A percentile compares a stretch with the other conserved stretches of the same genome.
Evolutionary conservation across 2,113 vertebrate genomes (phyloP).

Genomic region (Ctenomys sociabilis): DNA sequence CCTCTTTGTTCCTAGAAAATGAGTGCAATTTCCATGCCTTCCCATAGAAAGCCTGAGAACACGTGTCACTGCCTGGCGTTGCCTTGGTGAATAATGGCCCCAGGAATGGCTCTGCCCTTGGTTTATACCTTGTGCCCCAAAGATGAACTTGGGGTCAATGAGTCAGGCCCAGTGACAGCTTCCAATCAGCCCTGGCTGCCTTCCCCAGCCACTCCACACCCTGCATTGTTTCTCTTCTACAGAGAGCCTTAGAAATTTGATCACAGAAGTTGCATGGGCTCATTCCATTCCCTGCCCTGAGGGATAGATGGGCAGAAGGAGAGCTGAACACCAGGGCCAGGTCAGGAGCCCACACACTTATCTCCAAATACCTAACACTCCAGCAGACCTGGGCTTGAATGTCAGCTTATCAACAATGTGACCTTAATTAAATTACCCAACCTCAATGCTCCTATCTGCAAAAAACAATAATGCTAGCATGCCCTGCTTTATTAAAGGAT

Average conservation of each 20-base stretch:
- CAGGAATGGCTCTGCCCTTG: constrained; percentile 53
- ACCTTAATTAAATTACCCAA: neutral
- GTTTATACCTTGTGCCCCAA: constrained; percentile 62
- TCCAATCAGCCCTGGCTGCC: neutral
- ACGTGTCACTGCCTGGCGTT: constrained; percentile 55
- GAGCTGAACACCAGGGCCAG: neutral
- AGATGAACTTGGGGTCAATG: constrained; percentile 68
- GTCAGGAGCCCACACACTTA: neutral
- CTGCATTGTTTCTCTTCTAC: neutral
- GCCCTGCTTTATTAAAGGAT: neutral
- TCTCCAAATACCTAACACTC: neutral
- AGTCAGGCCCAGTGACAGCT: neutral
- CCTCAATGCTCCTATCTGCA: neutral
- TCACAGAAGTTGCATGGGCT: neutral
- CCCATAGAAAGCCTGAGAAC: neutral
- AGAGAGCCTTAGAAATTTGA: neutral
- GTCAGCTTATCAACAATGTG: neutral
- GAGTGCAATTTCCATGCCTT: constrained; percentile 74
- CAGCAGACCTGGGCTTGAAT: neutral
- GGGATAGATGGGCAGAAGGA: neutral
- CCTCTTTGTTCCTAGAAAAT: constrained; percentile 75
- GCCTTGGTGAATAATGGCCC: constrained; percentile 79
- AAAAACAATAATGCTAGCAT: neutral
- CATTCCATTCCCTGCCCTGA: neutral
- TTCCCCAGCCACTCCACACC: neutral